Base-by-base conservation (phyloP, 2,797 vertebrate species). In the Darevskia nairensis region DNA sequence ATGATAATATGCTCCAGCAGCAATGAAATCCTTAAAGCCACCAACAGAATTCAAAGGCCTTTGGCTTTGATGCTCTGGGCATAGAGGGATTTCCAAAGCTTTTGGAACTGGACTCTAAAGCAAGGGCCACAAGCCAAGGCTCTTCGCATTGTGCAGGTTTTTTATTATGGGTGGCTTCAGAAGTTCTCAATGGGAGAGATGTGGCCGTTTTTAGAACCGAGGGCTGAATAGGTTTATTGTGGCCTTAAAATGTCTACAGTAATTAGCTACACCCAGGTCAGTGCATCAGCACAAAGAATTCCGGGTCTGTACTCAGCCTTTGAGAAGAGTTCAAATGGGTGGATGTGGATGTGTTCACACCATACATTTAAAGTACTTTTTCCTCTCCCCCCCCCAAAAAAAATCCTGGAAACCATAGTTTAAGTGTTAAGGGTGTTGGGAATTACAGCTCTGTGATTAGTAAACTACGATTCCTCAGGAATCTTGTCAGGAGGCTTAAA, bases 141-240 rank as follows among this genome's bases (percentile, higher is more conserved):
- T 21, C 55, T 80, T 64, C 32, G 11, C 21, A 61, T 64, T 80
- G 35, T 39, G 29, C n/a, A 39, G 32, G 59, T 39, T 39, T 27
- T 61, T 27, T 17, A 35, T 61, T 66, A 29, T 23, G 59, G 23
- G 13, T 81, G 32, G 11, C 10, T 64, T 64, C 61, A 64, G 29
- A 66, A 81, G 10, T 81, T 32, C 46, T 66, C 9, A 66, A 66
- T 27, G 10, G 55, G 23, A 81, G 25, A 81, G 35, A 64, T 9
- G 59, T 66, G 80, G 61, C 23, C 27, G 5, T 39, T 77, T 86
- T 79, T 77, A 46, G 61, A 32, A 86, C 8, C 8, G 75, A 64
- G 27, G 25, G 23, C 25, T 85, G 83, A 85, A 61, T 68, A 78
- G 74, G n/a, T 85, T 77, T 11, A 85, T 50, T 66, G 35, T 32